Evolutionary conservation across 1,140 invertebrate species (phyloP).

Genomic region (Drosophila lowei): DNA sequence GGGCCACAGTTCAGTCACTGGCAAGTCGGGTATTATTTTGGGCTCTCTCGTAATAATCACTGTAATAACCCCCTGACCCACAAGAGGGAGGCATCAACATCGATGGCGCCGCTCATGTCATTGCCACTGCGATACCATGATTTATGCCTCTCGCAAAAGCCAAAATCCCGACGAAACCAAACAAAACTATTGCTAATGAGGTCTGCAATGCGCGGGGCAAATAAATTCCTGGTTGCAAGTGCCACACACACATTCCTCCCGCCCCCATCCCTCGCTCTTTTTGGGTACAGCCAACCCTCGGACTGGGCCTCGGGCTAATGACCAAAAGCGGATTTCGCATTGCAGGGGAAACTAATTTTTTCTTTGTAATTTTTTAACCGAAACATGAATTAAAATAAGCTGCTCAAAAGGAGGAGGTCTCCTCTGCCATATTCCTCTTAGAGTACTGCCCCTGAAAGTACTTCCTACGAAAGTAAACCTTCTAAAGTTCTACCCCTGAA

Average conservation of each 20-base stretch:
- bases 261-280: neutral
- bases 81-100: conserved; percentile 26
- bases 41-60: conserved; percentile 17
- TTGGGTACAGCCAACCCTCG: neutral
- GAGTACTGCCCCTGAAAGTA: conserved; percentile 4
- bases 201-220: conserved; percentile 41
- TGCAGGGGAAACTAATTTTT: conserved; percentile 43
- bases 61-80: neutral
- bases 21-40: conserved; percentile 31
- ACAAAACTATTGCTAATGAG: conserved; percentile 53
- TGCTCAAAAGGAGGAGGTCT: conserved; percentile 16
- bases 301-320: conserved; percentile 29
- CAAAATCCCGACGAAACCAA: conserved; percentile 41
- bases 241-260: neutral
- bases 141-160: conserved; percentile 35
- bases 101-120: conserved; percentile 49
- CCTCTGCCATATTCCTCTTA: too few relatives aligned
- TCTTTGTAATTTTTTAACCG: conserved; percentile 6
- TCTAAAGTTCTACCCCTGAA: neutral
- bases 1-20: conserved; percentile 19
- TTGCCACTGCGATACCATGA: conserved; percentile 34
- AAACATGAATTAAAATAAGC: conserved; percentile 45
- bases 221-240: conserved; percentile 25
- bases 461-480: neutral
- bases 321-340: conserved; percentile 58